phyloP scores from a whole-genome alignment of 2,113 vertebrate species.

The Vanacampus margaritifer region DNA sequence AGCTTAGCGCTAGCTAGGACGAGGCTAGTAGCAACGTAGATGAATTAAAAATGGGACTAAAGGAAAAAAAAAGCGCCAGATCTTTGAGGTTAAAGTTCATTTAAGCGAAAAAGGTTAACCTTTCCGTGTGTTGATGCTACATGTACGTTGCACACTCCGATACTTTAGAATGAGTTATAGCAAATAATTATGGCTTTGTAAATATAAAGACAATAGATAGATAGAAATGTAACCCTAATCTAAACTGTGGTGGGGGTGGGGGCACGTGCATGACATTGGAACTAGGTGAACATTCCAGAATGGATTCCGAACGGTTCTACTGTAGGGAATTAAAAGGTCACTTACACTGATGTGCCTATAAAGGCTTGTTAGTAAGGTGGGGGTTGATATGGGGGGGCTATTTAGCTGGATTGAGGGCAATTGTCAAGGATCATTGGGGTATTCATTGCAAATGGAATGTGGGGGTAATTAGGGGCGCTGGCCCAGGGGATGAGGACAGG shows the following conservation, averaged over 20 bases:
- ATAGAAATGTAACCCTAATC: neutral
- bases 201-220: no score
- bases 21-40: no score
- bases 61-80: no score
- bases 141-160: no score
- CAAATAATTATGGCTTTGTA: no score
- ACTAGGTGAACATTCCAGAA: conserved; percentile 13
- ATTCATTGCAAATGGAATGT: conserved; percentile 51
- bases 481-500: conserved; percentile 6
- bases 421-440: conserved; percentile 39
- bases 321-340: conserved; percentile 36
- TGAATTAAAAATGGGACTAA: no score
- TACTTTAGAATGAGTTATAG: no score
- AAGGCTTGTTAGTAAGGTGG: conserved; percentile 11
- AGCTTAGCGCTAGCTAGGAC: no score
- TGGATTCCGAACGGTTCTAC: conserved; percentile 24
- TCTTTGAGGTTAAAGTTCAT: no score
- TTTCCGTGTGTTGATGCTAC: no score
- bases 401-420: conserved; percentile 22
- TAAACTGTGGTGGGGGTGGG: neutral
- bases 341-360: conserved; percentile 55
- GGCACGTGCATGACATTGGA: conserved; percentile 39
- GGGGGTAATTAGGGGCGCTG: conserved; percentile 36
- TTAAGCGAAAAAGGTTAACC: no score
- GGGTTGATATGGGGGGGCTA: conserved; percentile 10